Conservation (phyloP, 2,113 vertebrate genomes). For the Heliornis fulica region DNA sequence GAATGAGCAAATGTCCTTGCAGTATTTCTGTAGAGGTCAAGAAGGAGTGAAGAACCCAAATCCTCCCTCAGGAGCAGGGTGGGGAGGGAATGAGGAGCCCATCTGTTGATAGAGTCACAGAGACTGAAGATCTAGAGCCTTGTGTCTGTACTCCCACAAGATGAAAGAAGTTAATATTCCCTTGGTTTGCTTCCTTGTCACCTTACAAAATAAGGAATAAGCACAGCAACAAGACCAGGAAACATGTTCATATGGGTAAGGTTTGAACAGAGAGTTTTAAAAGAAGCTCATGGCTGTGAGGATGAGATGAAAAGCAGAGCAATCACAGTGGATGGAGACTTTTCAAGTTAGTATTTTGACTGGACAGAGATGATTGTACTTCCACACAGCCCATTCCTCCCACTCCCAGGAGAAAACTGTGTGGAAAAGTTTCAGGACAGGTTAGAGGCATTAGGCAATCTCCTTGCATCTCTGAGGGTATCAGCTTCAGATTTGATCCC, state of each 20-base stretch:
- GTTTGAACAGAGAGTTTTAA: not conserved
- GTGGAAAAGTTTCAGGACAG: not conserved
- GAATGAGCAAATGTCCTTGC: not conserved
- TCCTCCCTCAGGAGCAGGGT: not conserved
- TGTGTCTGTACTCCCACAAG: not conserved
- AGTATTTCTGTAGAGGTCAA: not conserved
- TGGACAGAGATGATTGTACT: not conserved
- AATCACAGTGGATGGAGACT: not conserved
- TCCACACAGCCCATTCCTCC: not conserved
- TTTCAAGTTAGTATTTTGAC: not conserved
- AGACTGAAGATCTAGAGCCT: not conserved
- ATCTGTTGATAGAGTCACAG: not conserved
- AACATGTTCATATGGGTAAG: not conserved
- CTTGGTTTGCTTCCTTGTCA: not conserved
- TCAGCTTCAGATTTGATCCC: not conserved
- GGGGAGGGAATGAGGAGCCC: not conserved
- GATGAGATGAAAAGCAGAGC: not conserved
- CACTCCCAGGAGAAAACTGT: not conserved
- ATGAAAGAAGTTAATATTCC: not conserved
- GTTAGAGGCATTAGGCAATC: not conserved
- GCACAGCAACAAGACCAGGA: not conserved
- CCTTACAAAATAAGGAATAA: not conserved
- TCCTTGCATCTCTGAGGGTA: not conserved
- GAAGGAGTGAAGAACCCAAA: not conserved
- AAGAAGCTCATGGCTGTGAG: not conserved